Evolutionary conservation across 2,113 vertebrate species (phyloP), one percentile per base, ranked within the genome.

Genomic region (Ondatra zibethicus): DNA sequence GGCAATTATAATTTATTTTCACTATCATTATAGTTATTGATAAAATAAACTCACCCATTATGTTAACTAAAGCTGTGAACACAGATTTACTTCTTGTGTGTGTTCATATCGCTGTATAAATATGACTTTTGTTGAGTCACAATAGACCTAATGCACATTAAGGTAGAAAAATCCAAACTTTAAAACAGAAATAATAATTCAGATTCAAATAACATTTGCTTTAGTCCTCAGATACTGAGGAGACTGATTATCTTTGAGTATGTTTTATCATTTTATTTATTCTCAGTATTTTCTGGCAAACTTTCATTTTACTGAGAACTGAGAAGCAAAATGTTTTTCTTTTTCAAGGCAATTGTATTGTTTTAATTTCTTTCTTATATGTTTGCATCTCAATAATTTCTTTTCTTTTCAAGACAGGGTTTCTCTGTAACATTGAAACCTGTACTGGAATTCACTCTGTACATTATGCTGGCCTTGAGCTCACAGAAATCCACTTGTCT

Each of bases 1-100:
- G 94, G 76, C 31, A 88, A 10, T 91, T 70, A 65, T 16, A 89
- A 33, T 96, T 94, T n/a, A 93, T 97, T 97, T 97, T 96, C 95
- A 93, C 89, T 97, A 92, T 52, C 42, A 89, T 89, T 95, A 66
- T 86, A 88, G 87, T n/a, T 31, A 66, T 66, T 36, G 52, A 29
- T 78, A 93, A 92, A 93, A 66, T 55, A 93, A 97, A 95, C 36
- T 87, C 39, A 68, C 4, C 4, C 0, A 1, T 91, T 93, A 73
- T 47, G 52, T 94, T 94, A 95, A 93, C 91, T 58, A 89, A n/a
- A 93, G 9, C 14, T 93, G 8, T 89, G 95, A 92, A 78, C 65
- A 66, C 5, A 36, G 66, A 23, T 91, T 70, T 94, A 73, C 66
- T 75, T 96, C 9, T 78, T 1, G 0, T 75, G 2, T 85, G 7